Base-by-base conservation (phyloP, 2,888 invertebrate genomes). In the Hybos culiciformis region DNA sequence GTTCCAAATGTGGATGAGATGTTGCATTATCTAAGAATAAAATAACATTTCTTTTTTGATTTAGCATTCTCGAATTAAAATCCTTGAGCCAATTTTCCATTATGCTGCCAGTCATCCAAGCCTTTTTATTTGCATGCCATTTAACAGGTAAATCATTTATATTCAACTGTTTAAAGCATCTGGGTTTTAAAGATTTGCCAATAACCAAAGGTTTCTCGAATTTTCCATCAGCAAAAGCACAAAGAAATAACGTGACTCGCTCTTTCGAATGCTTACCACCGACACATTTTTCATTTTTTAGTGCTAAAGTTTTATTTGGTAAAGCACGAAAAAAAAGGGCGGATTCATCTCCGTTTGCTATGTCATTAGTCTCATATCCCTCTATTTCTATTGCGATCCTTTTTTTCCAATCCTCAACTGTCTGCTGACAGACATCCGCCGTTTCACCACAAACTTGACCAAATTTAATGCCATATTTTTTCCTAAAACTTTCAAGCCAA, bases 261-360 rank as follows among this genome's bases (percentile, higher is more conserved):
- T 56, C 51, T 47, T 57, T 58, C 4, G 48, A 46, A 18, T 51
- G 21, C 47, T 56, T 56, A n/a, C 54, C 56, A 38, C 52, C 54
- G n/a, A 39, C 14, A 43, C 52, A 58, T 45, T 51, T 51, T 37
- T 55, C 53, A 34, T 39, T 44, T 51, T 53, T 56, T 7, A 55
- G 47, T 11, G 51, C 45, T 29, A 54, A 37, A 11, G 53, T 57
- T 53, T 58, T 57, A 36, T 53, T 43, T 18, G 55, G 54, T 40
- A 56, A 45, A 23, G 50, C 50, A 38, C 52, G 46, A 42, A 54
- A 57, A 48, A 54, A 56, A 23, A 57, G 42, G 4, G 50, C 54
- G 31, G 49, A 54, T 50, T 56, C 57, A 49, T 56, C 54, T 5
- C 42, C 39, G 34, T 47, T 47, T 9, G 33, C 8, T 15, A 47